Evolutionary conservation across 2,797 vertebrate species (phyloP).

Genomic region (Sebastiscus albofasciatus): DNA sequence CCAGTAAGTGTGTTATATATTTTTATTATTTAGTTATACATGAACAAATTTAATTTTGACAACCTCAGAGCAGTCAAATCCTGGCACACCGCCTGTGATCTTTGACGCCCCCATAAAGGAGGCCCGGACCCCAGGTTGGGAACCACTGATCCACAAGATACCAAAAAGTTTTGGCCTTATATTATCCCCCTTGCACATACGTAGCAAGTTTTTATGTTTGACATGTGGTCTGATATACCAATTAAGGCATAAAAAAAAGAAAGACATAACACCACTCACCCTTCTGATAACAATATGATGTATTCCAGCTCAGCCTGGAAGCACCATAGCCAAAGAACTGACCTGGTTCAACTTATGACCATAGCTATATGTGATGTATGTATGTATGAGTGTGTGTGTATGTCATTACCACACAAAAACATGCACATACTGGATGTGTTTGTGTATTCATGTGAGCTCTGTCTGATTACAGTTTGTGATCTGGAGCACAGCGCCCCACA

Average conservation of each 20-base stretch:
- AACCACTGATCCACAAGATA: not conserved
- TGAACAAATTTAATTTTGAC: too few species aligned
- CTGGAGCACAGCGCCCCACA: slow-evolving; percentile 91
- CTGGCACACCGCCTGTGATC: too few species aligned
- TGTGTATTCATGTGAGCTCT: slow-evolving; percentile 9
- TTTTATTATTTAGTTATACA: too few species aligned
- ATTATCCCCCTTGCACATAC: not conserved
- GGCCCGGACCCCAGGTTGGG: too few species aligned
- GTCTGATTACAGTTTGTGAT: slow-evolving; percentile 63
- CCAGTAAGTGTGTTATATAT: too few species aligned
- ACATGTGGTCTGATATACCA: not conserved
- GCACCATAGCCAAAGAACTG: not conserved
- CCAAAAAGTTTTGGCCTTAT: not conserved
- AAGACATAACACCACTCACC: not conserved
- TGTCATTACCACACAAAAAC: slow-evolving; percentile 20
- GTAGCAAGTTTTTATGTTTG: not conserved
- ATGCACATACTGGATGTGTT: slow-evolving; percentile 11
- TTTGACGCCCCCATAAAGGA: too few species aligned
- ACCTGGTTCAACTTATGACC: not conserved
- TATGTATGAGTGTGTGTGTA: not conserved
- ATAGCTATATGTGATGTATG: not conserved
- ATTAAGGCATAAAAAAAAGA: not conserved
- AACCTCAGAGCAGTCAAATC: too few species aligned
- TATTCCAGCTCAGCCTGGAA: not conserved
- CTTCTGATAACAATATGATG: not conserved